A percentile compares a stretch with the other conserved stretches of the same genome.
Conservation (phyloP, 53 echinoderm and acorn worm genomes). For the Stichopus horrens region DNA sequence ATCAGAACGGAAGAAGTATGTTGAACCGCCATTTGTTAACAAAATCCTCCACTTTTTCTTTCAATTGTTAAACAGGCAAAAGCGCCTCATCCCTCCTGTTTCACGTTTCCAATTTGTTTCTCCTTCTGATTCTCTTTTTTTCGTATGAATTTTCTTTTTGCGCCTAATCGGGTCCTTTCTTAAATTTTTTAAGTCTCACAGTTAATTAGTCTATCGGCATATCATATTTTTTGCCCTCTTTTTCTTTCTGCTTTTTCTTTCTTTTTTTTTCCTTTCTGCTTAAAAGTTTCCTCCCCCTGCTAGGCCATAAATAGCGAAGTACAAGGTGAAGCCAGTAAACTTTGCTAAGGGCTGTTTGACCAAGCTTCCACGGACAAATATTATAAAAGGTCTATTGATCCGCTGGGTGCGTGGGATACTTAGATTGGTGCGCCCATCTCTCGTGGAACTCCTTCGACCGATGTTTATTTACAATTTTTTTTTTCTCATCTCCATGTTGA, state of each 20-base stretch:
- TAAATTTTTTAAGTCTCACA: too few species aligned
- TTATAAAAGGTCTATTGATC: conserved; percentile 21
- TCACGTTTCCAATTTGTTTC: too few species aligned
- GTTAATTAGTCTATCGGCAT: background rate
- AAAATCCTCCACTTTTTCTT: too few species aligned
- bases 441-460: background rate
- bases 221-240: background rate
- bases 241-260: background rate
- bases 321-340: background rate
- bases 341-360: conserved; percentile 28
- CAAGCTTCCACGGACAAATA: conserved; percentile 35
- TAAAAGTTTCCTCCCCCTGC: background rate
- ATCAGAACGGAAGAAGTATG: too few species aligned
- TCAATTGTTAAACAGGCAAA: too few species aligned
- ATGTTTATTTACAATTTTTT: conserved; percentile 13
- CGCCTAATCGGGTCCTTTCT: too few species aligned
- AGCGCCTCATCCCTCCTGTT: too few species aligned
- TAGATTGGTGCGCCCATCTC: background rate
- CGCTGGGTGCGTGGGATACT: background rate
- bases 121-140: too few species aligned
- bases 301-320: background rate
- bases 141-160: too few species aligned
- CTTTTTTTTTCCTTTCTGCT: background rate
- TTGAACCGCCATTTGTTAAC: too few species aligned
- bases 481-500: background rate